phyloP scores from a whole-genome alignment of 2,113 vertebrate species.

The Paradisaea rubra region DNA sequence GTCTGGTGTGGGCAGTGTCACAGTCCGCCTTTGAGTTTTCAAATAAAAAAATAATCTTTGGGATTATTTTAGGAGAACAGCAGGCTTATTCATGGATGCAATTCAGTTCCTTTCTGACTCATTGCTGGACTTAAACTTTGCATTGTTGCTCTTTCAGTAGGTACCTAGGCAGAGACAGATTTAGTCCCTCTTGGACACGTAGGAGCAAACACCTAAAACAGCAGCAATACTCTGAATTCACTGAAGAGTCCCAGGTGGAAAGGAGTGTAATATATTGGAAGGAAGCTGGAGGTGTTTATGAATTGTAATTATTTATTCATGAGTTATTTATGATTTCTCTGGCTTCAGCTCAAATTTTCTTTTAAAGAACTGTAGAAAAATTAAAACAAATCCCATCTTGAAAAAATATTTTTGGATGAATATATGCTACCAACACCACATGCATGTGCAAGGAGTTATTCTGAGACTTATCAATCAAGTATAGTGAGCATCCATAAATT shows the following conservation, averaged over 20 bases:
- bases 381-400: constrained; percentile 43
- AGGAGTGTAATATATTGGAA: constrained; percentile 3
- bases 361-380: constrained; percentile 37
- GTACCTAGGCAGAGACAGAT: not conserved
- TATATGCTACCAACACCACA: not conserved
- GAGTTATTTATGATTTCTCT: constrained; percentile 65
- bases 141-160: constrained; percentile 9
- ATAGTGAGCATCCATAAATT: constrained; percentile 45
- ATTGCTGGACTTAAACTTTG: not conserved
- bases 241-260: not conserved
- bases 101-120: constrained; percentile 17
- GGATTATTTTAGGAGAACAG: constrained; percentile 51
- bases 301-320: constrained; percentile 64
- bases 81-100: constrained; percentile 11
- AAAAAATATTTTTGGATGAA: constrained; percentile 67
- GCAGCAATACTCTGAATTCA: not conserved
- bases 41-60: not conserved
- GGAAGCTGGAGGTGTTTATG: constrained; percentile 52
- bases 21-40: not conserved
- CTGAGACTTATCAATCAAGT: constrained; percentile 24
- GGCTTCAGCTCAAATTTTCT: constrained; percentile 47
- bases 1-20: constrained; percentile 22
- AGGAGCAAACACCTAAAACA: not conserved
- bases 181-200: not conserved
- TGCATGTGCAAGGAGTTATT: not conserved